phyloP scores from a whole-genome alignment of 2,888 invertebrate genomes.

The Sceliomorpha sp. region DNA sequence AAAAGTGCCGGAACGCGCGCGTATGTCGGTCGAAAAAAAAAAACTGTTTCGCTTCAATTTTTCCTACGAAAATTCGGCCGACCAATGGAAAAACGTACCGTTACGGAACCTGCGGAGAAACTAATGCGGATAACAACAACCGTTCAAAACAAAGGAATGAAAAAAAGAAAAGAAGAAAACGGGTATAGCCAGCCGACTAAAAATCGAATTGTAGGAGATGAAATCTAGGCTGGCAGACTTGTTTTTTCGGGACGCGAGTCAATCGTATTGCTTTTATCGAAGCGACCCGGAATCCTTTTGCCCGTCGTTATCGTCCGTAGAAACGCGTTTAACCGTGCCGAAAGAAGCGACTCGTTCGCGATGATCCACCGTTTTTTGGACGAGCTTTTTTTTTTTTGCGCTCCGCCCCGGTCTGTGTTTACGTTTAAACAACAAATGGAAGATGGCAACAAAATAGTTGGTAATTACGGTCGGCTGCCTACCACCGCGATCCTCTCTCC shows the following conservation, averaged over 20 bases:
- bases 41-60: too few relatives aligned
- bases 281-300: conserved; percentile 2
- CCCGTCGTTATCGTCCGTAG: conserved; percentile 45
- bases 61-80: too few relatives aligned
- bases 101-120: conserved; percentile 30
- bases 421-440: too few relatives aligned
- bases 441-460: conserved; percentile 29
- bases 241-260: conserved; percentile 33
- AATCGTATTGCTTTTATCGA: conserved; percentile 38
- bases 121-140: conserved; percentile 42
- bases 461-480: conserved; percentile 19
- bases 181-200: not conserved
- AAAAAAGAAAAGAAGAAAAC: not conserved
- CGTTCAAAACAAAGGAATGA: conserved; percentile 1
- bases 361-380: conserved; percentile 28
- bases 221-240: conserved; percentile 24
- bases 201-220: conserved; percentile 7
- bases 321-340: conserved; percentile 40
- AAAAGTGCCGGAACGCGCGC: too few relatives aligned
- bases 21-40: too few relatives aligned
- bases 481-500: conserved; percentile 1
- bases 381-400: not conserved
- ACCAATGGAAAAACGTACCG: not conserved
- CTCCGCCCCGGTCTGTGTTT: too few relatives aligned
- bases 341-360: conserved; percentile 33